Evolutionary conservation across 2,797 vertebrate species (phyloP), one percentile per base, ranked within the genome.

Genomic region (Acropternis orthonyx): DNA sequence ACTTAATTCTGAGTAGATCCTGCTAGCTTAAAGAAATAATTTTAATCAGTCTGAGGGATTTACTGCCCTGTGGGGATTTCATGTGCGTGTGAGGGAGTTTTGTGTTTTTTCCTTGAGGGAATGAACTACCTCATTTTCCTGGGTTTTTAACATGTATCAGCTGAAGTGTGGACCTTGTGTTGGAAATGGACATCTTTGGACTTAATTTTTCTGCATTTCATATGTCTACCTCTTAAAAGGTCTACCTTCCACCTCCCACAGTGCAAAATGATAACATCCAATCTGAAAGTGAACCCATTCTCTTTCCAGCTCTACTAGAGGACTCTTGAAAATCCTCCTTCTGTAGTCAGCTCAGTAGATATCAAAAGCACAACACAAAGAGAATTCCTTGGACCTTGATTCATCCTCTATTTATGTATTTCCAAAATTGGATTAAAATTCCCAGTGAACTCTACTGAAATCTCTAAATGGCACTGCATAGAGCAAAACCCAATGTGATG

Each of bases 21-120:
- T 74, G 20, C 3, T 13, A 17, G 65, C 56, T 93, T 92, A 93
- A 79, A 92, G 10, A 51, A 83, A 58, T 15, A 23, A 43, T 67
- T 85, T 89, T 75, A 95, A 91, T 85, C 78, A 80, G 7, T 41
- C 34, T 41, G 21, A 93, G 39, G 59, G 65, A 93, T 86, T 85
- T 87, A 56, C 44, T 59, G 13, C 20, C 23, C 55, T 59, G 12
- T 41, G 52, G 15, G 2, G 0, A 49, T 56, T 85, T 49, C 49
- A 34, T 2, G 1, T 18, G 32, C 22, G 3, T 32, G 6, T 48
- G 62, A 54, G 30, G 24, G 55, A 73, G 30, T 20, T 73, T 14
- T 24, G 15, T 56, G 51, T 1, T 62, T 66, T 87, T 72, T 67
- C 9, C 39, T 44, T 76, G 19, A 58, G 26, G 18, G 14, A 85